Conservation (phyloP, 2,888 invertebrate species). For the Nemurella pictetii region DNA sequence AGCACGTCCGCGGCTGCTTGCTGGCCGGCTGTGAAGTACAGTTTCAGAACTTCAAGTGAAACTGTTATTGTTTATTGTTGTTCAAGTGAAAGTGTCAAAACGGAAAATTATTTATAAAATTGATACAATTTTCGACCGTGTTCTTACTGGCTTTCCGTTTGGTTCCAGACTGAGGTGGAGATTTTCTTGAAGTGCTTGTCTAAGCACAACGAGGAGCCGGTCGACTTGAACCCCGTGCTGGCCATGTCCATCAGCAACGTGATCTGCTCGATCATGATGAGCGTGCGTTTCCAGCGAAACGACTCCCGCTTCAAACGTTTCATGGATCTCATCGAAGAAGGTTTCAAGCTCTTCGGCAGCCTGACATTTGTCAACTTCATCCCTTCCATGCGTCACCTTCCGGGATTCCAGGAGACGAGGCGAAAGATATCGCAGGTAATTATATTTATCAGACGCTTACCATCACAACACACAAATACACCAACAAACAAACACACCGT, state of each 20-base stretch:
- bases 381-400: constrained; percentile 71
- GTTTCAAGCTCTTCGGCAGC: constrained; percentile 83
- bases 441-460: no score
- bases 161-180: constrained; percentile 70
- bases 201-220: constrained; percentile 65
- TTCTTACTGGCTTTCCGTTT: constrained; percentile 10
- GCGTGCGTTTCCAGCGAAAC: constrained; percentile 77
- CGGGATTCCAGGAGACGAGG: constrained; percentile 56
- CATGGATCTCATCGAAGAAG: constrained; percentile 87
- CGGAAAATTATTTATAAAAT: constrained; percentile 15
- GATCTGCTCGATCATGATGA: constrained; percentile 89
- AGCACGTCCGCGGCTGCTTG: neutral
- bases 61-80: constrained; percentile 20
- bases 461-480: no score
- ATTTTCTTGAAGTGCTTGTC: constrained; percentile 69
- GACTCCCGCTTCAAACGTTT: constrained; percentile 77
- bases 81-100: constrained; percentile 18
- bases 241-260: constrained; percentile 87
- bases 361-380: constrained; percentile 82
- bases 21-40: neutral
- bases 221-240: constrained; percentile 74
- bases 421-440: constrained; percentile 60
- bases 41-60: neutral
- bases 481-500: no score
- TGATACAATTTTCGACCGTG: neutral